Evolutionary conservation across 2,888 invertebrate species (phyloP).

Genomic region (Myathropa florea): DNA sequence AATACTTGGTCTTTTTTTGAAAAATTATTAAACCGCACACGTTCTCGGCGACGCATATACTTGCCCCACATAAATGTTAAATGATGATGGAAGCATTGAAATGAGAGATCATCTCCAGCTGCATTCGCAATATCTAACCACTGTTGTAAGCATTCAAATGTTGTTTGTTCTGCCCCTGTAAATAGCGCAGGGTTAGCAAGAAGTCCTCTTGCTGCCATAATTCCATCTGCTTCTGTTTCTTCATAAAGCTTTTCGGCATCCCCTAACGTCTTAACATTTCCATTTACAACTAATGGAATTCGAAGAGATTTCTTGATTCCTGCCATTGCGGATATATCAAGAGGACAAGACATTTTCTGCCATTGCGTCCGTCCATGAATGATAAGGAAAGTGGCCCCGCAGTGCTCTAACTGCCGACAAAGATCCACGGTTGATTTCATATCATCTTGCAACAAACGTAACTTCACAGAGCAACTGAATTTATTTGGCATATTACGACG

Average conservation of each 20-base stretch:
- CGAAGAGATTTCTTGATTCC: constrained; percentile 85
- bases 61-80: constrained; percentile 97
- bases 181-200: constrained; percentile 95
- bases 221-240: constrained; percentile 87
- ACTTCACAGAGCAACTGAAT: constrained; percentile 95
- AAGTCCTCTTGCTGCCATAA: constrained; percentile 96
- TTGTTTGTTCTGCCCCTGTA: constrained; percentile 86
- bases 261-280: constrained; percentile 89
- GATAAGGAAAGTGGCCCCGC: constrained; percentile 93
- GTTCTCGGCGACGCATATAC: constrained; percentile 86
- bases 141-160: constrained; percentile 88
- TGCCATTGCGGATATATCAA: constrained; percentile 87
- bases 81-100: constrained; percentile 96
- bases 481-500: constrained; percentile 85
- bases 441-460: constrained; percentile 84
- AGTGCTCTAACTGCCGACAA: constrained; percentile 89
- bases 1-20: constrained; percentile 86
- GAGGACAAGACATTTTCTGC: constrained; percentile 88
- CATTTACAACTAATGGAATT: constrained; percentile 95
- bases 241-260: constrained; percentile 87
- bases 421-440: constrained; percentile 87
- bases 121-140: constrained; percentile 89
- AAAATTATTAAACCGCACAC: constrained; percentile 89
- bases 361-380: constrained; percentile 95
- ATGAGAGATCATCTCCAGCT: constrained; percentile 85